phyloP scores from a whole-genome alignment of 1,140 invertebrate species.

The Micrasema longulum region DNA sequence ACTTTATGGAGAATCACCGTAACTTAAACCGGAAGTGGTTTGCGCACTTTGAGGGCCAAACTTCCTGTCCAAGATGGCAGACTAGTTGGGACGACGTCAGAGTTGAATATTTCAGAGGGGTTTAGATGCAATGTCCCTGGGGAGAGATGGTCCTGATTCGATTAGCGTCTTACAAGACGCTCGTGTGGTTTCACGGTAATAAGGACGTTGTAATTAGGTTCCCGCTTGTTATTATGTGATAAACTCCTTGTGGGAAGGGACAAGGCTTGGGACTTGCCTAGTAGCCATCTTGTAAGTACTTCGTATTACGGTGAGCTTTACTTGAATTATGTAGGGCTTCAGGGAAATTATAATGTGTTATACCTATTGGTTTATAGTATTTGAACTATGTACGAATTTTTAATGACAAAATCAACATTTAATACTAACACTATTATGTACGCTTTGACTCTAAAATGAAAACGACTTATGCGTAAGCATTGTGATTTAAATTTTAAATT shows the following conservation, averaged over 20 bases:
- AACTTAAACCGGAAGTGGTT: neutral
- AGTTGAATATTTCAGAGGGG: conserved; percentile 19
- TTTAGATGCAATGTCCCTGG: conserved; percentile 23
- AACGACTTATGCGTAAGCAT: no score
- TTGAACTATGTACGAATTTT: no score
- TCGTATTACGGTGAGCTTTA: neutral
- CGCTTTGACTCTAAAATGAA: no score
- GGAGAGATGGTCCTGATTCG: conserved; percentile 50
- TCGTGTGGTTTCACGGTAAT: conserved; percentile 55
- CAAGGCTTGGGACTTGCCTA: neutral
- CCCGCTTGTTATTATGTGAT: conserved; percentile 50
- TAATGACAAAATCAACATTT: no score
- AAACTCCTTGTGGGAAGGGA: conserved; percentile 34
- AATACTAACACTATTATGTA: no score
- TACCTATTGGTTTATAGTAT: no score
- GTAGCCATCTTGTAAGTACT: neutral
- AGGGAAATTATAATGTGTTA: neutral
- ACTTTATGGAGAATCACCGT: neutral
- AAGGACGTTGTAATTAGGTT: conserved; percentile 52
- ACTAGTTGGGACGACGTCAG: conserved; percentile 40
- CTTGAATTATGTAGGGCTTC: conserved; percentile 8
- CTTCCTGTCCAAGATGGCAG: conserved; percentile 50
- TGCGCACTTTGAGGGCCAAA: conserved; percentile 33
- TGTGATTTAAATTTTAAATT: no score
- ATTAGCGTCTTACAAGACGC: conserved; percentile 53